Evolutionary conservation across 2,113 vertebrate genomes (phyloP).

Genomic region (Ceyx cyanopectus): DNA sequence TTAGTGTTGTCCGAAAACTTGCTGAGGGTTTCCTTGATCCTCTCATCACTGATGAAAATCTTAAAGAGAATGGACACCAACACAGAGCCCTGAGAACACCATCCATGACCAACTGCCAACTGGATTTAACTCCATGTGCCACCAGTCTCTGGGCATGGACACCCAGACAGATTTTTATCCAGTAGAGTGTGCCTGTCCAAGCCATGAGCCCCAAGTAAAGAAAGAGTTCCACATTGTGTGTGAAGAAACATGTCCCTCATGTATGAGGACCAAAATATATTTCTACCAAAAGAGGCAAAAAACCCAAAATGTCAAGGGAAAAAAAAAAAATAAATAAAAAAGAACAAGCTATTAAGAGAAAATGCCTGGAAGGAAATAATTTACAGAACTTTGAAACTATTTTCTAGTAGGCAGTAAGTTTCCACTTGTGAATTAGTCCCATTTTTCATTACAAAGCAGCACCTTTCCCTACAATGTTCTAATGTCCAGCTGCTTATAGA

Average conservation of each 20-base stretch:
- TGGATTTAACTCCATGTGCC: too few species aligned
- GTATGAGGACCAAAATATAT: background rate
- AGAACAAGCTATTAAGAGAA: background rate
- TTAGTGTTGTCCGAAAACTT: too few species aligned
- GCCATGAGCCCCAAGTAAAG: background rate
- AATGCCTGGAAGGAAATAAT: background rate
- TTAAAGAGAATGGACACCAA: too few species aligned
- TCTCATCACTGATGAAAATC: too few species aligned
- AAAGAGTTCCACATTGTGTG: background rate
- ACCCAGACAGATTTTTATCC: too few species aligned
- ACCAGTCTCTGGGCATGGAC: too few species aligned
- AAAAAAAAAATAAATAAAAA: background rate
- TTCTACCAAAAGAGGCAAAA: background rate
- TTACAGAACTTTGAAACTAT: background rate
- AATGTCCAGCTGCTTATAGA: background rate
- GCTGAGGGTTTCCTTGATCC: too few species aligned
- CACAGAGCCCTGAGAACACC: too few species aligned
- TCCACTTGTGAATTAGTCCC: background rate
- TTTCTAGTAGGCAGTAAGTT: background rate
- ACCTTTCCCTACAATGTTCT: background rate
- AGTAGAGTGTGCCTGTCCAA: background rate
- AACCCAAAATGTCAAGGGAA: rapidly evolving
- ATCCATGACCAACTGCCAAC: too few species aligned
- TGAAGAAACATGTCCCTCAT: background rate
- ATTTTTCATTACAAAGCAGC: background rate